Percentiles rank a stretch among this genome's conserved stretches.
phyloP scores from a whole-genome alignment of 64 coral and sea anemone genomes.

The Platygyra sinensis region DNA sequence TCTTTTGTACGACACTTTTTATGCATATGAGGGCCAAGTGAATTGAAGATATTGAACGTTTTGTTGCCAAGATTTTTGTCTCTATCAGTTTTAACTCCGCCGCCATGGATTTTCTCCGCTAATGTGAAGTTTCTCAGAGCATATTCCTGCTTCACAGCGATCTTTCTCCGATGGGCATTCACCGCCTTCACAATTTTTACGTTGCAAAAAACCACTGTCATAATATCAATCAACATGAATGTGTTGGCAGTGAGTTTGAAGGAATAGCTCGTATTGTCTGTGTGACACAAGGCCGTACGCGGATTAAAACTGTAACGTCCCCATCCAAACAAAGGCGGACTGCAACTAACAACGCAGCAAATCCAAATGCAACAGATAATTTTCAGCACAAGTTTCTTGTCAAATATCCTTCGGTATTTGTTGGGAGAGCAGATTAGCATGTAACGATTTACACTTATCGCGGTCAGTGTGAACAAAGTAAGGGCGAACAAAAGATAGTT shows the following conservation, averaged over 20 bases:
- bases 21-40: neutral
- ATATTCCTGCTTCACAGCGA: neutral
- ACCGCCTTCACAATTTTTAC: conserved; percentile 39
- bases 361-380: conserved; percentile 62
- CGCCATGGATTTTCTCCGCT: neutral
- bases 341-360: conserved; percentile 1
- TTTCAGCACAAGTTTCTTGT: conserved; percentile 15
- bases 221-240: conserved; percentile 36
- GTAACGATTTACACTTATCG: conserved; percentile 65
- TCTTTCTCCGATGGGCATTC: conserved; percentile 9
- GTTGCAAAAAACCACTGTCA: conserved; percentile 50
- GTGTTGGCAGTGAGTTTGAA: conserved; percentile 25
- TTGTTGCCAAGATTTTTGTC: neutral
- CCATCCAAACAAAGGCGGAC: conserved; percentile 44
- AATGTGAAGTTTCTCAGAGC: neutral
- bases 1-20: neutral
- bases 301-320: conserved; percentile 50
- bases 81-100: neutral
- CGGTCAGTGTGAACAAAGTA: conserved; percentile 53
- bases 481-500: conserved; percentile 51
- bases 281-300: conserved; percentile 44
- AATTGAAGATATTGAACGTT: neutral
- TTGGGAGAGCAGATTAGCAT: conserved; percentile 32
- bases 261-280: conserved; percentile 17
- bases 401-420: conserved; percentile 15